Evolutionary conservation across 2,113 vertebrate genomes (phyloP), one percentile per base, ranked within the genome.

Genomic region (Polypterus bichir): DNA sequence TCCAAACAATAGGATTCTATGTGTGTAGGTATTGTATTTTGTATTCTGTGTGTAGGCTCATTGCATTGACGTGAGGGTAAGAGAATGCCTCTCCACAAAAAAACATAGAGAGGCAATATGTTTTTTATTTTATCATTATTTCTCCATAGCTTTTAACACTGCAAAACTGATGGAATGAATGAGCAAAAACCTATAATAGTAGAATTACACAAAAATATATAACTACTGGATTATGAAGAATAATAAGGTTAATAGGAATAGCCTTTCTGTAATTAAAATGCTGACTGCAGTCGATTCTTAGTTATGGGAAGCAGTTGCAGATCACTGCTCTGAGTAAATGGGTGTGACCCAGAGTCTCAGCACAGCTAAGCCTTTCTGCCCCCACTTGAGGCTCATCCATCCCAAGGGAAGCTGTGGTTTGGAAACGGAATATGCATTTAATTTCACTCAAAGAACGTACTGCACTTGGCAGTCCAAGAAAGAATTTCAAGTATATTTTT

Each of bases 381-480:
- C 73, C 80, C 80, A 79, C 77, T 86, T 81, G 84, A 86, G 83
- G 85, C 64, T 73, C 9, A 71, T 69, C 73, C 67, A 72, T 80
- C 81, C 85, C 84, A 72, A 72, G 76, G 84, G 81, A 84, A 83
- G 76, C 80, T 85, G 88, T 83, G 92, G 88, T 87, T 80, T 90
- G 87, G 88, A 86, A 73, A 69, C 67, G 74, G 72, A 81, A 66
- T 59, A 4, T 60, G 76, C 79, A 75, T 86, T 89, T 89, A 85
- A 90, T 90, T 89, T 88, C 73, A 69, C 75, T 82, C 65, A 44
- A 74, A 73, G 74, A 83, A 79, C 76, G 81, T 85, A 87, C 81
- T 89, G 81, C 83, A 79, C 78, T 84, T 90, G 88, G 88, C 86
- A 81, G 73, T 69, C 65, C 73, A 85, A 83, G 75, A 86, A 88